Evolutionary conservation across 2,888 invertebrate genomes (phyloP), one percentile per base, ranked within the genome.

Genomic region (Carterocephalus palaemon): DNA sequence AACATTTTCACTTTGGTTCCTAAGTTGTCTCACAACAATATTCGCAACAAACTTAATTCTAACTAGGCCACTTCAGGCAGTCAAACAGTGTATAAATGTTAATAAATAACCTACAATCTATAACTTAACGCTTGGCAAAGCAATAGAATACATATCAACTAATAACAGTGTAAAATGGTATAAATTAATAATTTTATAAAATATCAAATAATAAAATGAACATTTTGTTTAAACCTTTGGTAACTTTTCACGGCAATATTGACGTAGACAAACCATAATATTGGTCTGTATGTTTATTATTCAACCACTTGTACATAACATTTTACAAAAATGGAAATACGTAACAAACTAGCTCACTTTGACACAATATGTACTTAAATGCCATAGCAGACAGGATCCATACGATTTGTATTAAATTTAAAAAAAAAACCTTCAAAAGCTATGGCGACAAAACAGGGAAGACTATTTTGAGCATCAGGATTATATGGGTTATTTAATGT

Each of bases 51-150:
- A 16, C 29, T 43, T 43, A 29, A 13, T 56, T 52, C 57, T 61
- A 66, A 68, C 69, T 73, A 82, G 75, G 79, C 80, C 78, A 64
- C 72, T 65, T 54, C 49, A 69, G 82, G 81, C 81, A 78, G 80
- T 79, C 77, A 60, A 56, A 62, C 61, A 64, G 57, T 66, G 53
- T 48, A 52, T 52, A 24, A 4, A 9, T 15, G 10, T 12, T 15
- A 24, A 29, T 19, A 23, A 24, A 36, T 36, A 33, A 26, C 7
- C 12, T 39, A 48, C 12, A 12, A 28, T 19, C 15, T 36, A 38
- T 19, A 24, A 8, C 34, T 34, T n/a, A n/a, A 36, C 1, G 24
- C 22, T 22, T 36, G 36, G 36, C 36, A 36, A 36, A 36, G 36
- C 36, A 36, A 24, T 36, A 36, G 9, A 36, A 23, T 24, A 6